phyloP scores from a whole-genome alignment of 2,797 vertebrate species.

The Etheostoma perlongum region DNA sequence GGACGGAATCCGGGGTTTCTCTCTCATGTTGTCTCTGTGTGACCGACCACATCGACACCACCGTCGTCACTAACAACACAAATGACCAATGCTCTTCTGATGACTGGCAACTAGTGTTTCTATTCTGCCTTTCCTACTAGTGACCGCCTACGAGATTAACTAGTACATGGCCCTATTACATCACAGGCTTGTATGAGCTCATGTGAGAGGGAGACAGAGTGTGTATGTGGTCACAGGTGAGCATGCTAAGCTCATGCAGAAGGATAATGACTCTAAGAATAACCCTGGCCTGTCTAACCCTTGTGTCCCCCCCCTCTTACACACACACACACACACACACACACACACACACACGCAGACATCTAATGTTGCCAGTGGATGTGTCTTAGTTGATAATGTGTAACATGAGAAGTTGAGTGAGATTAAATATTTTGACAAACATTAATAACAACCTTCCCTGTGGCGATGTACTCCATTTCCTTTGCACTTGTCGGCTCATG shows the following conservation, averaged over 20 bases:
- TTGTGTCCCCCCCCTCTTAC: neutral
- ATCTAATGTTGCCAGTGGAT: neutral
- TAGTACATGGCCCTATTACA: constrained; percentile 40
- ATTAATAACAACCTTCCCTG: constrained; percentile 68
- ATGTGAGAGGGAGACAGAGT: constrained; percentile 7
- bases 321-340: constrained; percentile 13
- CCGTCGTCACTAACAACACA: neutral
- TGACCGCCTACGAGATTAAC: constrained; percentile 52
- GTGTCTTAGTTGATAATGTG: constrained; percentile 46
- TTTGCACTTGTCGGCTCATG: constrained; percentile 49
- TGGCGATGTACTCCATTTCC: constrained; percentile 56
- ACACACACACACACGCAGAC: constrained; percentile 8
- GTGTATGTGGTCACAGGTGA: constrained; percentile 53
- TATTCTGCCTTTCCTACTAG: neutral
- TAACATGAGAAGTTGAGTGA: constrained; percentile 53
- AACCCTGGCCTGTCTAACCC: constrained; percentile 59
- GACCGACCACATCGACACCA: neutral
- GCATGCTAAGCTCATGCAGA: constrained; percentile 66
- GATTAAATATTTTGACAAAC: constrained; percentile 72
- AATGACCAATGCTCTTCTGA: neutral
- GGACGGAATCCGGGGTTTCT: constrained; percentile 50
- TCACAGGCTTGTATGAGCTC: constrained; percentile 48
- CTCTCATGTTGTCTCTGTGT: constrained; percentile 52
- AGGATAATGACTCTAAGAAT: constrained; percentile 75
- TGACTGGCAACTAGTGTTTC: neutral